Evolutionary conservation across 2,888 invertebrate genomes (phyloP).

Genomic region (Lagria hirta): DNA sequence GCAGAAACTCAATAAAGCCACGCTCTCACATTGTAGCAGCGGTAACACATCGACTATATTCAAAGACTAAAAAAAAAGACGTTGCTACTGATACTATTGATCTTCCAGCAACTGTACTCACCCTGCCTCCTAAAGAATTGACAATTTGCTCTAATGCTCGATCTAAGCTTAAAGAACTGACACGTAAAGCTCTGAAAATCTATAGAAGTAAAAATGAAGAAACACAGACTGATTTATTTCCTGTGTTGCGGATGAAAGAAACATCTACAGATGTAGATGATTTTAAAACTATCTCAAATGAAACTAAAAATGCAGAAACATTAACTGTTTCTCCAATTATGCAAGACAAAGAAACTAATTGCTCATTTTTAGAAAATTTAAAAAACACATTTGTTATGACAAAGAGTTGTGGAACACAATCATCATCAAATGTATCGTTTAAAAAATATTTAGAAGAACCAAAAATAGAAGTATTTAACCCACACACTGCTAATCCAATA

Average conservation of each 20-base stretch:
- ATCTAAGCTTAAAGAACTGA: slow-evolving; percentile 60
- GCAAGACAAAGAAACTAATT: slow-evolving; percentile 55
- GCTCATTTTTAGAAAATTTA: slow-evolving; percentile 46
- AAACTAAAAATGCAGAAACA: slow-evolving; percentile 49
- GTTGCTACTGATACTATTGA: slow-evolving; percentile 47
- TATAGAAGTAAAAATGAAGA: slow-evolving; percentile 58
- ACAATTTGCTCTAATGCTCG: slow-evolving; percentile 63
- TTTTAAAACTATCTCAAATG: slow-evolving; percentile 53
- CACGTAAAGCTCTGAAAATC: slow-evolving; percentile 61
- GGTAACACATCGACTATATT: slow-evolving; percentile 68
- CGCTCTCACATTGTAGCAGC: slow-evolving; percentile 71
- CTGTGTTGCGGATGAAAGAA: slow-evolving; percentile 60
- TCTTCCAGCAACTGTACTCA: slow-evolving; percentile 23
- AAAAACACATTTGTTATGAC: slow-evolving; percentile 45
- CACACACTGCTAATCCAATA: slow-evolving; percentile 47
- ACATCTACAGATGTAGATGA: slow-evolving; percentile 60
- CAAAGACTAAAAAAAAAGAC: slow-evolving; percentile 61
- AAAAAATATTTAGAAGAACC: slow-evolving; percentile 49
- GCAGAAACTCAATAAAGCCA: slow-evolving; percentile 50
- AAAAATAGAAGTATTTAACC: slow-evolving; percentile 34
- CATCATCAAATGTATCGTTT: slow-evolving; percentile 46
- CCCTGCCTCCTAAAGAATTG: slow-evolving; percentile 52
- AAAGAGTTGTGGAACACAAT: slow-evolving; percentile 52
- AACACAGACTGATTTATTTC: slow-evolving; percentile 60
- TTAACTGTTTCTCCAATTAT: slow-evolving; percentile 54